A percentile compares a stretch with the other conserved stretches of the same genome.
These are phyloP conservation scores for Erethizon dorsatum DNA, from an alignment of 2,797 vertebrate genomes.

Conservation along the genomic window DNA sequence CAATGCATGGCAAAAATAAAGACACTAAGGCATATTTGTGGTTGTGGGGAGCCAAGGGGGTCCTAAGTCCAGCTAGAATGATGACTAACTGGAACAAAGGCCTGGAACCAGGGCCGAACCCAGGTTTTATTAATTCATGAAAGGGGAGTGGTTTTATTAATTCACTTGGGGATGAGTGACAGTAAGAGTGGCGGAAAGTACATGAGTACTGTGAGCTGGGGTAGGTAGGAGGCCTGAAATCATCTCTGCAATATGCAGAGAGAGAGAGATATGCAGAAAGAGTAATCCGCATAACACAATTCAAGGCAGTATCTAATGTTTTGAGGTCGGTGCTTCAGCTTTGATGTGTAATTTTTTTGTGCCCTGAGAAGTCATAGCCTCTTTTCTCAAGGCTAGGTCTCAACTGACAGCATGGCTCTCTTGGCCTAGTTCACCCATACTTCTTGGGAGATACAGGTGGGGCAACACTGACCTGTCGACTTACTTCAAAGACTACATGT, in stretches of 20 bases:
- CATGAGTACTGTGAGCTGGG: neutral
- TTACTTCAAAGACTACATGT: no score
- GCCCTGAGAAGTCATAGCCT: neutral
- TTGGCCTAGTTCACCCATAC: neutral
- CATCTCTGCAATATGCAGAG: neutral
- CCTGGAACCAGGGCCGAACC: neutral
- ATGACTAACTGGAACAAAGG: neutral
- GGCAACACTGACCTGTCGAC: no score
- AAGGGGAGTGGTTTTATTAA: neutral
- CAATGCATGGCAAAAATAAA: neutral
- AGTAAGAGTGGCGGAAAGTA: neutral
- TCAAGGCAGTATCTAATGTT: neutral
- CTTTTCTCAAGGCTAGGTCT: neutral
- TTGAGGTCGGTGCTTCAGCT: neutral
- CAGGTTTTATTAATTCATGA: neutral
- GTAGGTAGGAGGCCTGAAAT: neutral
- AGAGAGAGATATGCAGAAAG: neutral
- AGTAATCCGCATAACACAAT: neutral
- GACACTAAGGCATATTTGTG: neutral
- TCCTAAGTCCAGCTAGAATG: neutral
- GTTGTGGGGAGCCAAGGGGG: neutral
- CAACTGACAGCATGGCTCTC: neutral
- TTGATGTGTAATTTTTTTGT: neutral
- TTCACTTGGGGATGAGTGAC: neutral
- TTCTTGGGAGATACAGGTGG: neutral